phyloP scores from a whole-genome alignment of 2,113 vertebrate species.

The Nothocercus nigrocapillus region DNA sequence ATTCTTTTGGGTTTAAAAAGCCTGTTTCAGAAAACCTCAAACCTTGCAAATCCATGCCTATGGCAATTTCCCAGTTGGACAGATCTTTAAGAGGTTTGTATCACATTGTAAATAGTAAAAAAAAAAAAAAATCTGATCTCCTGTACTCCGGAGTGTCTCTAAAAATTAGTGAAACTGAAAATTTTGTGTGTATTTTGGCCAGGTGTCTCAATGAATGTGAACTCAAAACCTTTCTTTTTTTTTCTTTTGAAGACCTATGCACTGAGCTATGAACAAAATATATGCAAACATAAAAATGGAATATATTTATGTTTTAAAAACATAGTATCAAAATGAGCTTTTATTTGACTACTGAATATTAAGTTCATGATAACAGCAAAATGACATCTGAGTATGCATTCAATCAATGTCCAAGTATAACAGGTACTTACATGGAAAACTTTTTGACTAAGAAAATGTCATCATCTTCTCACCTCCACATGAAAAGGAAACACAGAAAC shows the following conservation, averaged over 20 bases:
- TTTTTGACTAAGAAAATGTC: neutral
- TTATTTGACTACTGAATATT: neutral
- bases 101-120: neutral
- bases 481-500: neutral
- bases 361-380: neutral
- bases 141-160: neutral
- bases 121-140: neutral
- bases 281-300: neutral
- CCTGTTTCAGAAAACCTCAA: neutral
- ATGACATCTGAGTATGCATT: neutral
- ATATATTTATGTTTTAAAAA: neutral
- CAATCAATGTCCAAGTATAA: neutral
- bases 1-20: neutral
- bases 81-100: neutral
- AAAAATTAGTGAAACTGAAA: neutral
- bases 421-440: neutral
- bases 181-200: neutral
- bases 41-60: neutral
- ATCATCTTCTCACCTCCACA: neutral
- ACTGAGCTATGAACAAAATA: neutral
- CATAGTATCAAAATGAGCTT: accelerated
- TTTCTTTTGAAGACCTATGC: neutral
- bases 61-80: neutral
- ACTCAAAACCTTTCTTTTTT: neutral
- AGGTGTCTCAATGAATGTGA: neutral